phyloP scores from a whole-genome alignment of 2,797 vertebrate genomes.

The Zonotrichia albicollis region DNA sequence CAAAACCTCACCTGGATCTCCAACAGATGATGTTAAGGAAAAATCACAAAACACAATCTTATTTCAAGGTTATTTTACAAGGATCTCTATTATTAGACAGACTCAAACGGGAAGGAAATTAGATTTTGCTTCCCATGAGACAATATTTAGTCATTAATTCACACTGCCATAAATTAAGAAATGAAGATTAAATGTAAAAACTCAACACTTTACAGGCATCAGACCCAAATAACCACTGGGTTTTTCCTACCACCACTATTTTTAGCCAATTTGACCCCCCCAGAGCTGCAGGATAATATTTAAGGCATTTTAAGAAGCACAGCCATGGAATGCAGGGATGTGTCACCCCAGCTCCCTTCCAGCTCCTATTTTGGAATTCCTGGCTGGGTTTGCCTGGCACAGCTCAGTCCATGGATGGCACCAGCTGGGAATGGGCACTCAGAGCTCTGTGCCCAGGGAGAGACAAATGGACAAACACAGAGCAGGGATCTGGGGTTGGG shows the following conservation, averaged over 20 bases:
- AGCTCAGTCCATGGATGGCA: neutral
- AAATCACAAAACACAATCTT: neutral
- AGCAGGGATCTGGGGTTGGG: neutral
- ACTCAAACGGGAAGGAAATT: neutral
- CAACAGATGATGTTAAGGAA: neutral
- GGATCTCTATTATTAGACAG: neutral
- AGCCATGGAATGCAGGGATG: neutral
- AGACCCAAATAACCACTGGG: neutral
- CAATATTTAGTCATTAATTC: neutral
- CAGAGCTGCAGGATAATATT: neutral
- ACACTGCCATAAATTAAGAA: neutral
- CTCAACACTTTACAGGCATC: too few species aligned
- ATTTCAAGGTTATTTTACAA: neutral
- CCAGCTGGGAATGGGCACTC: neutral
- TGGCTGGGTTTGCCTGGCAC: neutral
- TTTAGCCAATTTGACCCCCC: neutral
- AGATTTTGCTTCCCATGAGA: neutral
- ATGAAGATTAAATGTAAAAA: neutral
- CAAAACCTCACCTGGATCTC: neutral
- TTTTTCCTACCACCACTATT: neutral
- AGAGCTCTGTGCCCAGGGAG: neutral
- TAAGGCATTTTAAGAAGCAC: neutral
- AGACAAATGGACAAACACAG: rapidly evolving
- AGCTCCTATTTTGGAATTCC: neutral
- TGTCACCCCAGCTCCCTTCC: neutral